Evolutionary conservation across 2,888 invertebrate species (phyloP).

Genomic region (Amiota communis): DNA sequence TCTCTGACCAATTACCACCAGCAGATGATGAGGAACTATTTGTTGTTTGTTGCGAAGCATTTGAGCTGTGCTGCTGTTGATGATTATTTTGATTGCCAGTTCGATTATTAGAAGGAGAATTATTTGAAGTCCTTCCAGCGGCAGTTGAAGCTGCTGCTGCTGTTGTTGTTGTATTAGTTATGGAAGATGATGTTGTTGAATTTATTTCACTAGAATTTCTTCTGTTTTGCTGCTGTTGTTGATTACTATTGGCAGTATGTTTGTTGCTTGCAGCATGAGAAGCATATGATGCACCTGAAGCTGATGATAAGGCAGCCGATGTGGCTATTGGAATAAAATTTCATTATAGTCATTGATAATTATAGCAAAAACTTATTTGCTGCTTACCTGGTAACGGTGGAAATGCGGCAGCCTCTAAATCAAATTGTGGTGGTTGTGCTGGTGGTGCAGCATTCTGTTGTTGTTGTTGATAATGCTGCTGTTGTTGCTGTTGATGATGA

Average conservation of each 20-base stretch:
- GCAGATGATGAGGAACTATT: conserved; percentile 63
- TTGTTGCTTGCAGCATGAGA: conserved; percentile 42
- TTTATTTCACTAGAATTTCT: conserved; percentile 51
- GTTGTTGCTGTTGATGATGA: conserved; percentile 57
- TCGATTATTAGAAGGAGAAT: conserved; percentile 48
- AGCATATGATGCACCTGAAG: conserved; percentile 34
- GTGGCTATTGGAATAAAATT: neutral
- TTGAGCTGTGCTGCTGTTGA: conserved; percentile 44
- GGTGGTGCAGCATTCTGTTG: conserved; percentile 64
- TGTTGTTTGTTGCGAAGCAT: conserved; percentile 52
- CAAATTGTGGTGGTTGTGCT: conserved; percentile 79
- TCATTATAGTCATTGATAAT: neutral
- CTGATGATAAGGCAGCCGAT: conserved; percentile 31
- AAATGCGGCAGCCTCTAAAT: conserved; percentile 85
- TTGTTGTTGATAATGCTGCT: conserved; percentile 66
- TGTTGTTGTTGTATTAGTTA: conserved; percentile 36
- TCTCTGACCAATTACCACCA: conserved; percentile 75
- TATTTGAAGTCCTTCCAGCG: conserved; percentile 35
- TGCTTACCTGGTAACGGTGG: conserved; percentile 82
- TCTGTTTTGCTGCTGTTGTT: conserved; percentile 46
- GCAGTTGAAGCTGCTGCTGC: conserved; percentile 42
- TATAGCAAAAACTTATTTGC: neutral
- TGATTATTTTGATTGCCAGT: conserved; percentile 49
- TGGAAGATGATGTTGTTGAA: conserved; percentile 46
- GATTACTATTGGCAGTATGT: conserved; percentile 49